Conservation (phyloP, 2,888 invertebrate species). For the Odontomyia ornata region DNA sequence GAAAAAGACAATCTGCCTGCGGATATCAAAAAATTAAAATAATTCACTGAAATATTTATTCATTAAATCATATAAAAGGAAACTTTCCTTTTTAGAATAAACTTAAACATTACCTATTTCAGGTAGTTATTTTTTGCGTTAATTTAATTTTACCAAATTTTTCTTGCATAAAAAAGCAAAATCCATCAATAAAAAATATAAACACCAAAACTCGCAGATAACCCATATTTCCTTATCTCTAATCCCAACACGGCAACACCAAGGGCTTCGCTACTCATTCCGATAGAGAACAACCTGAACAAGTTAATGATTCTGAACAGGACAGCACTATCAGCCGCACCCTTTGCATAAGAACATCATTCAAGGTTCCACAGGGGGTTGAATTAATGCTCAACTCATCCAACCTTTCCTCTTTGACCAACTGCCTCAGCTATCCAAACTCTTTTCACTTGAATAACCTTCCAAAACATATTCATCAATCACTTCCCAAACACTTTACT, state of each 20-base stretch:
- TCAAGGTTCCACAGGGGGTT: neutral
- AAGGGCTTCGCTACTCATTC: slow-evolving; percentile 12
- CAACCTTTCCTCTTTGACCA: neutral
- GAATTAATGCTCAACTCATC: neutral
- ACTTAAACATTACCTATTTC: too few relatives aligned
- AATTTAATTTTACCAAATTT: too few relatives aligned
- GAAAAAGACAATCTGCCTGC: too few relatives aligned
- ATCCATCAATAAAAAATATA: too few relatives aligned
- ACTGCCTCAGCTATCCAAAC: neutral
- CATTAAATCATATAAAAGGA: too few relatives aligned
- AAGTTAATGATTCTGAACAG: slow-evolving; percentile 1
- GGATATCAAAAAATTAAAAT: too few relatives aligned
- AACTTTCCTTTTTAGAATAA: too few relatives aligned
- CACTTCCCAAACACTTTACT: slow-evolving; percentile 10
- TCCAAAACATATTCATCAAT: neutral
- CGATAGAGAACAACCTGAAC: slow-evolving; percentile 18
- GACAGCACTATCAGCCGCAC: slow-evolving; percentile 24
- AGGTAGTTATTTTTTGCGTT: too few relatives aligned
- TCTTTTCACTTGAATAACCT: neutral
- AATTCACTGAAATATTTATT: too few relatives aligned
- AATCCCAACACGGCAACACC: slow-evolving; percentile 9
- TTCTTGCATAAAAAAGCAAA: too few relatives aligned
- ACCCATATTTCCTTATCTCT: too few relatives aligned
- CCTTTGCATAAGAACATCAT: neutral
- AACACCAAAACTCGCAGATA: too few relatives aligned